A percentile compares a stretch with the other conserved stretches of the same genome.
These are phyloP conservation scores for Recurvirostra avosetta DNA, from an alignment of 2,113 vertebrate species.

Conservation along the genomic window DNA sequence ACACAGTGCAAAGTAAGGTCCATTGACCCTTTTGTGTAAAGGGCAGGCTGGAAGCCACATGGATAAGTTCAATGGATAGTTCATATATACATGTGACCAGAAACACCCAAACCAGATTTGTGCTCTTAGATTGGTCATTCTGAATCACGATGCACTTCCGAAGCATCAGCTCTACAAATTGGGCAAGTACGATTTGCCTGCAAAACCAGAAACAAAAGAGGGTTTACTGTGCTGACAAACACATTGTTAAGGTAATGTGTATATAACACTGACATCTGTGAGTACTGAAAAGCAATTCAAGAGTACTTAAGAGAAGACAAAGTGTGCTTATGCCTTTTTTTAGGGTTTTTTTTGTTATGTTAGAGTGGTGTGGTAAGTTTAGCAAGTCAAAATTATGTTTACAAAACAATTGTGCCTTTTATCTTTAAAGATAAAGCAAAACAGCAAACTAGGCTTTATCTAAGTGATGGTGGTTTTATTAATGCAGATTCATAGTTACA, in stretches of 20 bases:
- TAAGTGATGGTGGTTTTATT: neutral
- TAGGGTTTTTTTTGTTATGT: neutral
- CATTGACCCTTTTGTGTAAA: slow-evolving; percentile 80
- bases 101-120: slow-evolving; percentile 74
- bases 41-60: slow-evolving; percentile 81
- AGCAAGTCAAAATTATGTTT: neutral
- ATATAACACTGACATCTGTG: neutral
- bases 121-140: slow-evolving; percentile 85
- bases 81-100: slow-evolving; percentile 75
- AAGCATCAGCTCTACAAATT: slow-evolving; percentile 97
- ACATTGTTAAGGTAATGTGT: neutral
- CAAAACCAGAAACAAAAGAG: slow-evolving; percentile 37
- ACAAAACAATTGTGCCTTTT: neutral
- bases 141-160: slow-evolving; percentile 95
- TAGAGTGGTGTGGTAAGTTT: neutral
- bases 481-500: neutral
- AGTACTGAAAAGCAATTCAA: neutral
- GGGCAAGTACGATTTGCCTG: slow-evolving; percentile 97
- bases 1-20: slow-evolving; percentile 88
- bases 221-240: neutral
- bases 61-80: slow-evolving; percentile 76
- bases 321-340: neutral
- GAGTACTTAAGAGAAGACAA: neutral
- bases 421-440: neutral
- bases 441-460: neutral